These are phyloP conservation scores for Nesoenas mayeri DNA, from an alignment of 2,113 vertebrate genomes.

Conservation along the genomic window DNA sequence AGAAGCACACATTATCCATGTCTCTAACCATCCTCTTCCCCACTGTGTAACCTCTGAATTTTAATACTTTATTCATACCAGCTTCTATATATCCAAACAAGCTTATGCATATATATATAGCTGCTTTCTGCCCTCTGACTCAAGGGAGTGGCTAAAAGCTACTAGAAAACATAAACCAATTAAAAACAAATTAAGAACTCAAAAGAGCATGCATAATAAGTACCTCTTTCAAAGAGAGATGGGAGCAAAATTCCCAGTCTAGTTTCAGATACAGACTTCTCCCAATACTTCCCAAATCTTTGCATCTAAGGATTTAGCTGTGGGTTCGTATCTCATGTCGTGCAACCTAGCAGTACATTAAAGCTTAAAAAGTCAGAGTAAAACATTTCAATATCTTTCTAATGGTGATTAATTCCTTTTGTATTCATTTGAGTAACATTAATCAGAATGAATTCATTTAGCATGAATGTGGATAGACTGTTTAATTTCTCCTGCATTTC, in stretches of 20 bases:
- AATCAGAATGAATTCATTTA: constrained; percentile 72
- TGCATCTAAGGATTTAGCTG: neutral
- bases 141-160: neutral
- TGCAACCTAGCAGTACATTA: neutral
- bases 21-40: neutral
- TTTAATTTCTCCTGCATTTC: constrained; percentile 67
- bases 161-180: neutral
- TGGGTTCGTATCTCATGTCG: neutral
- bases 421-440: constrained; percentile 61
- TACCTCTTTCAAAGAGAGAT: neutral
- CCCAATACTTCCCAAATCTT: neutral
- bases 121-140: neutral
- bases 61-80: neutral
- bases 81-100: neutral
- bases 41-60: neutral
- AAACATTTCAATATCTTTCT: constrained; percentile 53
- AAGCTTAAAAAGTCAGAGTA: constrained; percentile 29
- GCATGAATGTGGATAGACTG: constrained; percentile 51
- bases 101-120: neutral
- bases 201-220: neutral
- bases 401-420: constrained; percentile 70
- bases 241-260: neutral
- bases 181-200: constrained; percentile 14
- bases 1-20: neutral
- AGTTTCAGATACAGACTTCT: neutral